Base-by-base conservation (phyloP, 2,113 vertebrate species). In the Colaptes auratus region DNA sequence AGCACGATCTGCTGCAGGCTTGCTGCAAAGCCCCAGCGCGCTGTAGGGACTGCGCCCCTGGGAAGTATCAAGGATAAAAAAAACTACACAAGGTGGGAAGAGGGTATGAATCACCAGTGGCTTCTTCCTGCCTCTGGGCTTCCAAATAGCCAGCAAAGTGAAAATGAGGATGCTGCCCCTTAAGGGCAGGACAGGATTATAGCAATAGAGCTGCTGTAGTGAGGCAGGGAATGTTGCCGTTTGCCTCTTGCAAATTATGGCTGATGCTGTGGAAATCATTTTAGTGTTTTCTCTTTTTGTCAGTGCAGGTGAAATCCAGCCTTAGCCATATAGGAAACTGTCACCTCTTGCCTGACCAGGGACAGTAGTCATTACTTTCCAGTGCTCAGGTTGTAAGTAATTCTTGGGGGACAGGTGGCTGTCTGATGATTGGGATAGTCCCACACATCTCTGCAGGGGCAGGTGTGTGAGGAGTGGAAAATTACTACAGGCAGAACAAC, bases 401-500 rank as follows among this genome's bases (percentile, higher is more conserved):
- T 89, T 56, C 76, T 52, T 50, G 73, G 86, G 81, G 91, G 77
- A 59, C 50, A 59, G 66, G 8, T 53, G n/a, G 44, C 33, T 93
- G 86, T 80, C 83, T 70, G 63, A 76, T 55, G 74, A 50, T 58
- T 88, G 65, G 83, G 90, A 78, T 69, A 73, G 77, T 92, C 94
- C 83, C 70, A 58, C 53, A 13, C 58, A 79, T 82, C 73, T 93
- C 90, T 79, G 83, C 66, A 90, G 55, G 66, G 89, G 66, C 86
- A 90, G 77, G 83, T 94, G 92, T 87, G 59, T 73, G 84, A 84
- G 77, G 75, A 92, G 50, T 59, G 81, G 86, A 96, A 94, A 95
- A 95, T 95, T 84, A 79, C 94, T 94, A 70, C 86, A 93, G 84
- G 83, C 92, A 93, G 89, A 94, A 92, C 63, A 82, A 82, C 42